phyloP scores from a whole-genome alignment of 1,140 invertebrate species.

The Galleria mellonella region DNA sequence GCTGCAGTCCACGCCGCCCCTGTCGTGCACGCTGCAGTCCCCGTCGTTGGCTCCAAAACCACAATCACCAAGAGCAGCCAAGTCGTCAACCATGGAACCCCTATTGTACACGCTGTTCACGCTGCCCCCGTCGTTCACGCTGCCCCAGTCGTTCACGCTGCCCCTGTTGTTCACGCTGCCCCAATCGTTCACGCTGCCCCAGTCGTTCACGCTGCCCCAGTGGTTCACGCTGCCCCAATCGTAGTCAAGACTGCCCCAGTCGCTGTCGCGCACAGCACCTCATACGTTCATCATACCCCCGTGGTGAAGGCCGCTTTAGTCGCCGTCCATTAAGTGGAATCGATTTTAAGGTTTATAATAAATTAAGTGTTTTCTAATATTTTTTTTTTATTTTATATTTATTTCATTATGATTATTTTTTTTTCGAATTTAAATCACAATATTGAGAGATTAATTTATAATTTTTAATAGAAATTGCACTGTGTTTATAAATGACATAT shows the following conservation, averaged over 20 bases:
- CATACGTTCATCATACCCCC: constrained; percentile 63
- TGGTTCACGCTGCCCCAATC: constrained; percentile 49
- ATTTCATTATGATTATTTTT: no score
- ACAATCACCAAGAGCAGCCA: constrained; percentile 61
- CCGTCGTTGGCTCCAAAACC: constrained; percentile 57
- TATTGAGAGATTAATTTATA: no score
- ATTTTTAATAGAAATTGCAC: no score
- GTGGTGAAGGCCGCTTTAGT: constrained; percentile 74
- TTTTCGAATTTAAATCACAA: no score
- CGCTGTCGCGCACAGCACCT: constrained; percentile 51
- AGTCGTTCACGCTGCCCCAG: constrained; percentile 37
- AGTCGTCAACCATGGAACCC: constrained; percentile 51
- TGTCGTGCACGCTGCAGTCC: constrained; percentile 47
- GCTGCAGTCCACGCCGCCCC: constrained; percentile 45
- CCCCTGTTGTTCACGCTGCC: constrained; percentile 58
- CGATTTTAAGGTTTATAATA: background rate
- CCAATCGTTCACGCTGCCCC: constrained; percentile 41
- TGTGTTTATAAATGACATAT: no score
- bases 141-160: constrained; percentile 46
- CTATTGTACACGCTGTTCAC: constrained; percentile 38
- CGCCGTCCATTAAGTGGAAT: constrained; percentile 54
- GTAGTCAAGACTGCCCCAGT: constrained; percentile 54
- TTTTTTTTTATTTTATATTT: background rate
- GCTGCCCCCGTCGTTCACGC: constrained; percentile 58
- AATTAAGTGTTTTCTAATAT: background rate